phyloP scores from a whole-genome alignment of 2,888 invertebrate species.

The Stenotaenia linearis region DNA sequence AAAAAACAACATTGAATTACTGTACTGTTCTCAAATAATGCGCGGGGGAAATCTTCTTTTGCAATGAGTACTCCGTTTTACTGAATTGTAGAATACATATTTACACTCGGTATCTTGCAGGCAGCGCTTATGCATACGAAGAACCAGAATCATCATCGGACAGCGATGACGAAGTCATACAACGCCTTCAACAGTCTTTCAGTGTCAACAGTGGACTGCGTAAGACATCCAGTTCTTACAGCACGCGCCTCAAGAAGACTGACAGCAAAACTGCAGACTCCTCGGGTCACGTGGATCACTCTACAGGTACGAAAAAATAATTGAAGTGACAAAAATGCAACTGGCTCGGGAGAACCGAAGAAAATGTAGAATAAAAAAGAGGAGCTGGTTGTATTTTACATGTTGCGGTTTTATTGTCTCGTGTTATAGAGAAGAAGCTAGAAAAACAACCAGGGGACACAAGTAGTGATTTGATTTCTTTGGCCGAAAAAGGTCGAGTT shows the following conservation, averaged over 20 bases:
- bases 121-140: slow-evolving; percentile 59
- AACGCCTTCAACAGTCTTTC: slow-evolving; percentile 50
- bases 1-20: too few species aligned
- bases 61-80: too few species aligned
- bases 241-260: slow-evolving; percentile 30
- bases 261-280: slow-evolving; percentile 26
- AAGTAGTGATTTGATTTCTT: slow-evolving; percentile 40
- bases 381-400: background rate
- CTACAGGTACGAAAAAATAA: slow-evolving; percentile 1
- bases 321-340: background rate
- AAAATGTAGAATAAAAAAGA: background rate
- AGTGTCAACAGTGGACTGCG: slow-evolving; percentile 34
- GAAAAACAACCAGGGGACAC: slow-evolving; percentile 29
- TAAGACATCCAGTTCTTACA: slow-evolving; percentile 34
- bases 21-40: too few species aligned
- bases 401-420: background rate
- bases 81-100: background rate
- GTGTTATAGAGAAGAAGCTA: slow-evolving; percentile 29
- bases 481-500: slow-evolving; percentile 41
- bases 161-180: slow-evolving; percentile 65
- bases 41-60: too few species aligned
- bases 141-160: slow-evolving; percentile 66
- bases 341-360: background rate
- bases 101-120: slow-evolving; percentile 43
- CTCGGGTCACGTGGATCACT: slow-evolving; percentile 6